Evolutionary conservation across 2,888 invertebrate species (phyloP), one percentile per base, ranked within the genome.

Genomic region (Cerceris rybyensis): DNA sequence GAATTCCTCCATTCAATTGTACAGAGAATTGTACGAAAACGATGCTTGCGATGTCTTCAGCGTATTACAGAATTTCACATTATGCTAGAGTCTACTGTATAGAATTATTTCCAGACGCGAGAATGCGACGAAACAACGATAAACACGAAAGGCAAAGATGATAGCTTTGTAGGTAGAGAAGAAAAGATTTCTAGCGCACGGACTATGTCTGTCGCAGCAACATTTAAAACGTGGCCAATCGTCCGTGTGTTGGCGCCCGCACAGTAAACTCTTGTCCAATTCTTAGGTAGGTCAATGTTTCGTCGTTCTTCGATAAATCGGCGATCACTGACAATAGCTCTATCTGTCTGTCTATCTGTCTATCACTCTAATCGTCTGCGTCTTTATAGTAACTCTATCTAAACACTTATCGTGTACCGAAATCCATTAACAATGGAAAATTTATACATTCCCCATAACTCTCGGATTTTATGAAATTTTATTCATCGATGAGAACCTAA

Each of bases 191-290:
- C 70, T 78, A 82, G 82, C 86, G 82, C 75, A 61, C 77, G 81
- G 83, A 75, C 64, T 42, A 70, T 43, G 70, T 79, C 73, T 78
- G 77, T 69, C 71, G 81, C 78, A 82, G 84, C 77, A 70, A 81
- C 77, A 78, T 80, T 83, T 83, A 85, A 88, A 88, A 88, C 85
- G 87, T 90, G 87, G 91, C 90, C 91, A 91, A 90, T 90, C 84
- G 82, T 87, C 88, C 83, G 86, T 84, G 80, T 79, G 75, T 90
- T 91, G 92, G 91, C 91, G 91, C 92, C 92, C 92, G 91, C 92
- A 92, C 92, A 92, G 91, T 92, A 91, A 90, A 91, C 91, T 91
- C 92, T 92, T 92, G 92, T 92, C 92, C 92, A 92, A 90, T 92
- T 91, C 87, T 90, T 91, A 91, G 91, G 83, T 91, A 91, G 87